Conservation (phyloP, 2,797 vertebrate species). For the Leptodactylus fallax region DNA sequence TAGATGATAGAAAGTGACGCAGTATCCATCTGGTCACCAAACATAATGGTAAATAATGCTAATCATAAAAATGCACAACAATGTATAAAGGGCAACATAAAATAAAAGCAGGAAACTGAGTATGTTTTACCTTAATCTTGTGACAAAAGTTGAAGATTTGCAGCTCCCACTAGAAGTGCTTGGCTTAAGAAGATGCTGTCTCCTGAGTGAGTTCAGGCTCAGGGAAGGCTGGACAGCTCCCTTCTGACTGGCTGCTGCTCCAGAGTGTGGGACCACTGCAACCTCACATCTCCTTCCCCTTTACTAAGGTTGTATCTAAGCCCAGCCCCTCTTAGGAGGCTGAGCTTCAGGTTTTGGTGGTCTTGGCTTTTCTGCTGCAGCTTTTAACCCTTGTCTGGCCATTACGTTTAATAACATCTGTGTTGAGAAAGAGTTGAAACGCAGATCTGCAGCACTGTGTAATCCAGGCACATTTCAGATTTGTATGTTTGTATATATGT, state of each 20-base stretch:
- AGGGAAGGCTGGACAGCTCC: slow-evolving; percentile 56
- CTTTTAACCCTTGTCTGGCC: slow-evolving; percentile 35
- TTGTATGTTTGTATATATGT: no score
- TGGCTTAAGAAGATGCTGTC: background rate
- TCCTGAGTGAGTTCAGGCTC: slow-evolving; percentile 47
- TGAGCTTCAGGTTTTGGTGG: slow-evolving; percentile 31
- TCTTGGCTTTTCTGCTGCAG: background rate
- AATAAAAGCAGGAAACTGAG: background rate
- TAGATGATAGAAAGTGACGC: background rate
- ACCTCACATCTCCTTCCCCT: slow-evolving; percentile 32
- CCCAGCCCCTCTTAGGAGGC: slow-evolving; percentile 41
- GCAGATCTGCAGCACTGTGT: no score
- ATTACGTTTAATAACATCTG: background rate
- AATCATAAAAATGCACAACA: background rate
- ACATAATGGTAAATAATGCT: background rate
- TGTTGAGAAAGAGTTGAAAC: background rate
- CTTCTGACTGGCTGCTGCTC: slow-evolving; percentile 21
- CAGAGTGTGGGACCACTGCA: background rate
- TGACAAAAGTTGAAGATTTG: background rate
- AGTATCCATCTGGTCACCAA: background rate
- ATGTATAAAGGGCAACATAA: background rate
- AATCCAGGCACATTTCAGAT: no score
- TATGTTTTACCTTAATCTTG: slow-evolving; percentile 15
- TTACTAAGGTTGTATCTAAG: slow-evolving; percentile 51
- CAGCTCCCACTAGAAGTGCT: background rate